phyloP scores from a whole-genome alignment of 2,113 vertebrate species.

The Pao palembangensis region DNA sequence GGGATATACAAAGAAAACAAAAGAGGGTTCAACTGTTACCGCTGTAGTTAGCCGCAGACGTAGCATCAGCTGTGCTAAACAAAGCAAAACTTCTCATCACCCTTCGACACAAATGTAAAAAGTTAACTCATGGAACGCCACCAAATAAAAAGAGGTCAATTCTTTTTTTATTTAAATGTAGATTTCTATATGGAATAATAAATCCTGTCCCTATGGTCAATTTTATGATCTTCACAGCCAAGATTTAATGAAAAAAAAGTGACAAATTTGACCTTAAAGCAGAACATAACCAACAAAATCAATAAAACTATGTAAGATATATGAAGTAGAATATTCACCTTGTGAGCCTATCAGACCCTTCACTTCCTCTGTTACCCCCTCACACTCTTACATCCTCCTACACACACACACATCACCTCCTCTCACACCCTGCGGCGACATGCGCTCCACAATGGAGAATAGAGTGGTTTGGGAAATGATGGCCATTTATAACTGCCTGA shows the following conservation, averaged over 20 bases:
- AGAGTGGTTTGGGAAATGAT: conserved; percentile 77
- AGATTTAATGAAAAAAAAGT: too few relatives aligned
- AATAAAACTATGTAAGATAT: too few relatives aligned
- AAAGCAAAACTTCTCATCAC: conserved; percentile 25
- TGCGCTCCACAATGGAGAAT: conserved; percentile 72
- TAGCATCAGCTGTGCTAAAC: conserved; percentile 11
- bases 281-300: background rate
- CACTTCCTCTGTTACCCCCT: conserved; percentile 63
- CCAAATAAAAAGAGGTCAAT: too few relatives aligned
- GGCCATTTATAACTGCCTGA: conserved; percentile 80
- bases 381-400: conserved; percentile 53
- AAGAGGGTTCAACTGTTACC: conserved; percentile 19
- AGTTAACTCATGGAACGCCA: too few relatives aligned
- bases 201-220: too few relatives aligned
- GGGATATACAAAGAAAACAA: conserved; percentile 49
- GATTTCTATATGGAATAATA: too few relatives aligned
- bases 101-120: conserved; percentile 6
- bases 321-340: conserved; percentile 1
- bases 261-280: too few relatives aligned
- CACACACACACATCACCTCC: conserved; percentile 54
- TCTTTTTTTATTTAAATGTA: too few relatives aligned
- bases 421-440: conserved; percentile 59
- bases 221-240: too few relatives aligned
- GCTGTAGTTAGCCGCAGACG: conserved; percentile 26
- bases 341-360: conserved; percentile 58